phyloP scores from a whole-genome alignment of 2,888 invertebrate genomes.

The Tenthredo amoena region DNA sequence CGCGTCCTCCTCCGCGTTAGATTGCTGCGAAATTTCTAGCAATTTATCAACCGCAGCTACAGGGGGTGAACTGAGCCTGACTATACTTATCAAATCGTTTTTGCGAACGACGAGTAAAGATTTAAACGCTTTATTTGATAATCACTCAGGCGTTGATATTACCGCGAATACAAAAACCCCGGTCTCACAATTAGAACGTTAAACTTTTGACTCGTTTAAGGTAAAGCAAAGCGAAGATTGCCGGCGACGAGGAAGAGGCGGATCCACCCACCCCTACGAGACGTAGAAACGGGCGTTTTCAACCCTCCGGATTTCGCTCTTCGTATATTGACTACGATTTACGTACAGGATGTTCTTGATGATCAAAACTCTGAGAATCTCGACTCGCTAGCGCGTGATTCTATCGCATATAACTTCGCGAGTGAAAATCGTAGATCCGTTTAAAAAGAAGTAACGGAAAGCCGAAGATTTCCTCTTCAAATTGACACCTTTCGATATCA shows the following conservation, averaged over 20 bases:
- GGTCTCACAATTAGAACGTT: neutral
- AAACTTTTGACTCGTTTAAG: slow-evolving; percentile 38
- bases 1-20: neutral
- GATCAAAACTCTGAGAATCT: neutral
- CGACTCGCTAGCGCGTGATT: no score
- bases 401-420: no score
- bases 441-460: neutral
- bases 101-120: neutral
- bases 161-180: slow-evolving; percentile 31
- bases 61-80: neutral
- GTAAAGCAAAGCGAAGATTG: slow-evolving; percentile 20
- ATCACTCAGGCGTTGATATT: slow-evolving; percentile 60
- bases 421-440: neutral
- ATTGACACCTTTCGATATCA: neutral
- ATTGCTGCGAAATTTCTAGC: neutral
- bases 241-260: slow-evolving; percentile 70
- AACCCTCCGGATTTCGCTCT: neutral
- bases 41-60: neutral
- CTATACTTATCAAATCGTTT: neutral
- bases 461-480: neutral
- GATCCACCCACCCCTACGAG: slow-evolving; percentile 57
- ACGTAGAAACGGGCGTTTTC: neutral
- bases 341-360: neutral
- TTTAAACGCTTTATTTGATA: slow-evolving; percentile 48
- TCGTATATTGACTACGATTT: neutral